Base-by-base conservation (phyloP, 2,888 invertebrate species). In the Xanthostigma xanthostigma region DNA sequence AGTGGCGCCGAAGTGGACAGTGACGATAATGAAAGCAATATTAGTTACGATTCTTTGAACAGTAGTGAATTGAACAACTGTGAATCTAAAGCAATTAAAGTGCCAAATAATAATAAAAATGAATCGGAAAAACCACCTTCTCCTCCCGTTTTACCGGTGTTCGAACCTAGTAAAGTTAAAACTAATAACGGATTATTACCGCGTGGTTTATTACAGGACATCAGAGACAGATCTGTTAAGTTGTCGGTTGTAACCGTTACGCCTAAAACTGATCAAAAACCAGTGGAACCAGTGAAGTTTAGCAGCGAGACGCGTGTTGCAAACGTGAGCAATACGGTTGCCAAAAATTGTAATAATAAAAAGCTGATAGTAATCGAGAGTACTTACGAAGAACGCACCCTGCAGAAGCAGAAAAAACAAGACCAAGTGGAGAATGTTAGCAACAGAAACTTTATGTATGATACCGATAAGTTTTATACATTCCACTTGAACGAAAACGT, bases 1-100 rank as follows among this genome's bases (percentile, higher is more conserved):
- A 81, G 81, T 59, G 80, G 77, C 10, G 70, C 68, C 63, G 81
- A 74, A 60, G 71, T 76, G 46, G 81, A 82, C 66, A 81, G 78
- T 59, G 69, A 71, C 55, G 71, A 70, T 48, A 65, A 66, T 50
- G 81, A 83, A 60, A 83, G 82, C 53, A 85, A 81, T 59, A 76
- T 86, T 60, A 87, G 87, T 62, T 87, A 84, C 65, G 88, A 89
- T 64, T 88, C 87, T 36, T 66, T 89, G 55, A 87, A 85, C 64
- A 81, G 81, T 58, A 77, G 76, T 54, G 82, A 85, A 62, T 64
- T 79, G 58, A 74, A 73, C 27, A 33, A 40, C 11, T 11, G n/a
- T 13, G 42, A 47, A 35, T 8, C 42, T 9, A 42, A 33, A 17
- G 10, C 44, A 36, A 10, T 34, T 11, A 34, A 17, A 9, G 12